A percentile compares a stretch with the other conserved stretches of the same genome.
Evolutionary conservation across 2,797 vertebrate species (phyloP).

Genomic region (Sebastes steindachneri): DNA sequence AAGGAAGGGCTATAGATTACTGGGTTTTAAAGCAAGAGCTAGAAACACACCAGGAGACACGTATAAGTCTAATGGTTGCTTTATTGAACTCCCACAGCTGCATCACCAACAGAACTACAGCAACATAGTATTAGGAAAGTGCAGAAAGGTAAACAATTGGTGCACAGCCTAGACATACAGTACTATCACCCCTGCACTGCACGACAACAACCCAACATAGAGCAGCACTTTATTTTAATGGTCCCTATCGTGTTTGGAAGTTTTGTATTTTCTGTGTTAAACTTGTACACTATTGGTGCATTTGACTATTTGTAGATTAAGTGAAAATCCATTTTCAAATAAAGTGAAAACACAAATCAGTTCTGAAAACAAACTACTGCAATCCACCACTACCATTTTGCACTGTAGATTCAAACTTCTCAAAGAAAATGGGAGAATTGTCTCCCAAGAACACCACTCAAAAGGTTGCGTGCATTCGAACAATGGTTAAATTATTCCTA

Average conservation of each 20-base stretch:
- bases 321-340: background rate
- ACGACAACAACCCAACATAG: constrained; percentile 26
- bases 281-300: background rate
- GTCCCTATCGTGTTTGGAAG: background rate
- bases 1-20: background rate
- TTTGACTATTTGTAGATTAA: background rate
- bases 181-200: constrained; percentile 28
- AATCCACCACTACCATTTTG: background rate
- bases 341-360: constrained; percentile 6
- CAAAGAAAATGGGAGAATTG: background rate
- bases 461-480: constrained; percentile 8
- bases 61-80: constrained; percentile 35
- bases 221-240: constrained; percentile 27
- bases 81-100: constrained; percentile 69
- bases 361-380: background rate
- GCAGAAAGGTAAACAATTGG: constrained; percentile 61
- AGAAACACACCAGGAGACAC: background rate
- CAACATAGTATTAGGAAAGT: constrained; percentile 60
- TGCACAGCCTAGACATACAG: constrained; percentile 40
- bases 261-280: background rate
- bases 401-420: background rate
- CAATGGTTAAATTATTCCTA: constrained; percentile 54
- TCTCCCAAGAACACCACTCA: constrained; percentile 10
- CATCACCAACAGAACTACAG: constrained; percentile 55
- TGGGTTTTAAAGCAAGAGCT: background rate